Conservation (phyloP, 2,888 invertebrate genomes). For the Chelonus formosanus region DNA sequence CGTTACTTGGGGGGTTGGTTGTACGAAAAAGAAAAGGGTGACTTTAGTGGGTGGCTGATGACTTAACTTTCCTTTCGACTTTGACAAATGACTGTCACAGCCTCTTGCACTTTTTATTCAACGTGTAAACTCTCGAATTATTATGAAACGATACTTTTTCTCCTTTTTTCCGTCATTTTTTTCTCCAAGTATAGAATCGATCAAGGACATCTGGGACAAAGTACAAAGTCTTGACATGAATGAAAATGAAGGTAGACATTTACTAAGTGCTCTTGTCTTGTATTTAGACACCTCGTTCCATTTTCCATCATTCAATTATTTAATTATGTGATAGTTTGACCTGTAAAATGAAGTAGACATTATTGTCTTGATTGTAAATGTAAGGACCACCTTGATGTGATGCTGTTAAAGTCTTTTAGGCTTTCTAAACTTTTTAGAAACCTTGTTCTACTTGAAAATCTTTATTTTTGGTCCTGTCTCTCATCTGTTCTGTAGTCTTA, state of each 20-base stretch:
- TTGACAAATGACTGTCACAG: constrained; percentile 2
- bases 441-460: constrained; percentile 10
- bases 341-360: no score
- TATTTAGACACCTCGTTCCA: constrained; percentile 6
- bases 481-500: constrained; percentile 10
- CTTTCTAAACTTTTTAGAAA: constrained; percentile 4
- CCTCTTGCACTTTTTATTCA: constrained; percentile 3
- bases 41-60: neutral
- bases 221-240: constrained; percentile 14
- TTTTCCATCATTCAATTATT: constrained; percentile 22
- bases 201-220: constrained; percentile 15
- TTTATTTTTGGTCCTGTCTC: constrained; percentile 15
- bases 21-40: neutral
- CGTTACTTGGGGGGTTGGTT: constrained; percentile 30
- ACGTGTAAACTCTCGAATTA: constrained; percentile 4
- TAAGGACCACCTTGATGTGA: constrained; percentile 7
- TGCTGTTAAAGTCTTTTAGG: neutral
- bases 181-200: neutral
- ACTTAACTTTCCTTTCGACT: constrained; percentile 18
- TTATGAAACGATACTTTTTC: constrained; percentile 6
- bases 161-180: neutral
- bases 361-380: no score
- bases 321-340: neutral
- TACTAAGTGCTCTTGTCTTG: constrained; percentile 19
- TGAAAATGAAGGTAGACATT: constrained; percentile 18